Base-by-base conservation (phyloP, 2,888 invertebrate species). In the Dicycla oo region DNA sequence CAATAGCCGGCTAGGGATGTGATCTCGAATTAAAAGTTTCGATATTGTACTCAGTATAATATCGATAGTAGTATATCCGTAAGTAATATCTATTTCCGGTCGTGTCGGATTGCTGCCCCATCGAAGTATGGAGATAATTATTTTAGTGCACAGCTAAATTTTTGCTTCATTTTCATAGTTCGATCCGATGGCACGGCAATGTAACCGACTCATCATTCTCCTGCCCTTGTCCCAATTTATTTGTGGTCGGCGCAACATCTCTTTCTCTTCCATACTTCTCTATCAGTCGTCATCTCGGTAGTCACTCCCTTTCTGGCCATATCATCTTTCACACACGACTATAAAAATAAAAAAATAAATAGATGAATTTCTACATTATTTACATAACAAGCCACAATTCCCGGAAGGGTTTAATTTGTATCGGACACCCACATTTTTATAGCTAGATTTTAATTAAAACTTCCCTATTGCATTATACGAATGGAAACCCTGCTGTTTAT, bases 1-100 rank as follows among this genome's bases (percentile, higher is more conserved):
- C 51, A 53, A 65, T 65, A 13, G 65, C 26, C 30, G 54, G 11
- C 13, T 18, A 61, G 76, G 18, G 60, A n/a, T 56, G 80, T 23
- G n/a, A 0, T 8, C 3, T 8, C 1, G 8, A 30, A 47, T 18
- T 3, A 43, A 79, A 60, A 6, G 5, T 78, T 60, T 78, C 79
- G 79, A 78, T 47, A 23, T 45, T 38, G 18, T 26, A 23, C 1
- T 49, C 23, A 18, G 11, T 61, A 13, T 20, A 1, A 7, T 62
- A 47, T 34, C 4, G 4, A 34, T 34, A 34, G 6, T 0, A 34
- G 34, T 34, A 34, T 34, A 4, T 34, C 34, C 34, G 34, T 4
- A 2, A 34, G 34, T 34, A 4, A 6, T 34, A 34, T 23, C 23
- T 53, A 15, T 53, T 7, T 7, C 51, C 2, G 15, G 15, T 26